These are phyloP conservation scores for Pseudonaja textilis DNA, from an alignment of 2,113 vertebrate genomes.

Conservation along the genomic window DNA sequence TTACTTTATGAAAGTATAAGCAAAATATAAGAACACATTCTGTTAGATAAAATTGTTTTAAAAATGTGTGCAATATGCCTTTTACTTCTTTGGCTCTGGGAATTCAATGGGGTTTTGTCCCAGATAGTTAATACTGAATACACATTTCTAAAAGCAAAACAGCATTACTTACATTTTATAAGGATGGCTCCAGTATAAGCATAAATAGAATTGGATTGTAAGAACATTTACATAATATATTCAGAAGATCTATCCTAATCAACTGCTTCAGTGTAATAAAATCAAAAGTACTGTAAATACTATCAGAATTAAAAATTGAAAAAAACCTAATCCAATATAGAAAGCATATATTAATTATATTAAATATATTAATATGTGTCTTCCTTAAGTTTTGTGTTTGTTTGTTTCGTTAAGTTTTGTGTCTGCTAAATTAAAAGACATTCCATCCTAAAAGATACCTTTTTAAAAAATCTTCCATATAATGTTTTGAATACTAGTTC, in stretches of 20 bases:
- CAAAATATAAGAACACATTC: neutral
- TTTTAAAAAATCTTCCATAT: no score
- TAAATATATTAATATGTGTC: constrained; percentile 14
- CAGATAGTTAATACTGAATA: neutral
- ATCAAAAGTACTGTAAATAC: neutral
- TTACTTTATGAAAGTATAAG: neutral
- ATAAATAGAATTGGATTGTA: neutral
- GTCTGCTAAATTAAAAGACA: constrained; percentile 16
- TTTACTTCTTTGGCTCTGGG: neutral
- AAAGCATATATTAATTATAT: neutral
- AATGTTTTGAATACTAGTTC: neutral
- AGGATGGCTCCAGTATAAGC: neutral
- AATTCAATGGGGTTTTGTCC: neutral
- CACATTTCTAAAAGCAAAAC: neutral
- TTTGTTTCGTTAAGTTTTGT: neutral
- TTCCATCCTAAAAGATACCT: neutral
- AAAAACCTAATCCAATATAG: constrained; percentile 5
- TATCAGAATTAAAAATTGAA: neutral
- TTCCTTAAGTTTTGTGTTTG: neutral
- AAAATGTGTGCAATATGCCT: neutral
- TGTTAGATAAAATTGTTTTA: neutral
- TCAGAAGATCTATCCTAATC: neutral
- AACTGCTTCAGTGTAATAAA: neutral
- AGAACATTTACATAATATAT: neutral
- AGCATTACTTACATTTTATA: neutral